Evolutionary conservation across 2,888 invertebrate genomes (phyloP), one percentile per base, ranked within the genome.

Genomic region (Osmoderma eremita): DNA sequence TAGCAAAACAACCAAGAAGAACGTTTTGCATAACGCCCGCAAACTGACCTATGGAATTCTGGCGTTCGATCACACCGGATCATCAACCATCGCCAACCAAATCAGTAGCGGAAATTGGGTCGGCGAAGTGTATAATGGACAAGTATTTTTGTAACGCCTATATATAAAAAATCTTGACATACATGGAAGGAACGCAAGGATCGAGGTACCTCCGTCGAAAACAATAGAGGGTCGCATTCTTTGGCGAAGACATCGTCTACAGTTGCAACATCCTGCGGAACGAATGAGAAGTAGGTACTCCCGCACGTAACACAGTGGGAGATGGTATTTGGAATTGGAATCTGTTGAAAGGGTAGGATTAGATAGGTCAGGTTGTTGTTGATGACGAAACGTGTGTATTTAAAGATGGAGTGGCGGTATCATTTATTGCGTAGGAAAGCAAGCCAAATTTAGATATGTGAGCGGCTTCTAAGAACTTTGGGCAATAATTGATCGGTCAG

Each of bases 131-230:
- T 30, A 20, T 41, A 58, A 58, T 24, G 3, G 53, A 6, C 41
- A 18, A 13, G 24, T 58, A 45, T 58, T 58, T 45, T 45, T 4
- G 45, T 24, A 22, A 17, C 6, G 8, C 24, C 58, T 58, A 58
- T 58, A 58, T 58, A 58, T 58, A 58, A 42, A 58, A 56, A 58
- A 58, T 58, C 58, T 58, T 58, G 58, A 58, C 58, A 58, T 45
- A 58, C 42, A 58, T 58, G 58, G 58, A 24, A 45, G 58, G 42
- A 42, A 58, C 17, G 20, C 42, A 22, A 58, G 24, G 17, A 12
- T 10, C 6, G 24, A 30, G 42, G 17, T 58, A 8, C 24, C 56
- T 53, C 15, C 3, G 13, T 13, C 45, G 22, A 20, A 42, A 24
- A 13, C 42, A 45, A 58, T 6, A 42, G 10, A 8, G 58, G 42